Base-by-base conservation (phyloP, 1,140 invertebrate species). In the Leptopilina boulardi region DNA sequence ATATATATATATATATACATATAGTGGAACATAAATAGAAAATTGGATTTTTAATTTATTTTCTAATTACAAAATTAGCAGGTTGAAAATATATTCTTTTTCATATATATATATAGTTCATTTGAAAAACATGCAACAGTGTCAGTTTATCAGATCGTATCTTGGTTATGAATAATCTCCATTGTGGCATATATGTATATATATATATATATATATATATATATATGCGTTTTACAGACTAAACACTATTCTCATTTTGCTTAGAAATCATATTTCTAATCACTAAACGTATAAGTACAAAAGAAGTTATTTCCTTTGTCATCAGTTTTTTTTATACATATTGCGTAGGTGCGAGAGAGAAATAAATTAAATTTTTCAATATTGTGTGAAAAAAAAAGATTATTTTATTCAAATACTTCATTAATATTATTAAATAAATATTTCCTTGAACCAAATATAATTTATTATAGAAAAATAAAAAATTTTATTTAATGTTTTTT, bases 231-330 rank as follows among this genome's bases (percentile, higher is more conserved):
- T 3, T 21, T 6, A 11, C 56, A 66, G 56, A 66, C 56, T 26
- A 66, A 66, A 66, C 56, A 66, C 56, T 66, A 30, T 66, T 66
- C 56, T 26, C 21, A 26, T 26, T 66, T 66, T 66, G 3, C 23
- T 26, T 66, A 4, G 56, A 66, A 26, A 30, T 66, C 11, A 66
- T 66, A 66, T 66, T 15, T 66, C 9, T 4, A 26, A 66, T 66
- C 23, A 66, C 23, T 26, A 26, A 15, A 30, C 15, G 23, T 66
- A 23, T 2, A 26, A 26, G 8, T 38, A 59, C 11, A 11, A 23
- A 23, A 23, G 8, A 13, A 59, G 0, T 23, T 19, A 3, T 6
- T 54, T n/a, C n/a, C 19, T 54, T 54, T 54, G n/a, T 54, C 34
- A 38, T 38, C 34, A 38, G 42, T n/a, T 3, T 42, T n/a, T 3